Evolutionary conservation across 2,888 invertebrate species (phyloP).

Genomic region (Hedya salicella): DNA sequence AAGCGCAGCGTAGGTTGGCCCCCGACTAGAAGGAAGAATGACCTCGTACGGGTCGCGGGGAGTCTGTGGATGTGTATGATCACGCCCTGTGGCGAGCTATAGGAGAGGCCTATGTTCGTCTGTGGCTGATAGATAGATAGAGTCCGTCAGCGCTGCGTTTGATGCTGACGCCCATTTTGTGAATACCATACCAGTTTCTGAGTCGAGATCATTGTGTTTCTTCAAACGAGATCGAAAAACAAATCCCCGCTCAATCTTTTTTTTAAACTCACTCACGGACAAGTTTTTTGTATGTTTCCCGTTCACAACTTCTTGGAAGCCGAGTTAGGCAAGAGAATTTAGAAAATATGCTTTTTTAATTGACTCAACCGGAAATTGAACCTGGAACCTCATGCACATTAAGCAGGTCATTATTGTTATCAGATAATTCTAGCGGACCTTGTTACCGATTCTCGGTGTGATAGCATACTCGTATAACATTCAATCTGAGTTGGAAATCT

Average conservation of each 20-base stretch:
- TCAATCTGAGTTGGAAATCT: slow-evolving; percentile 7
- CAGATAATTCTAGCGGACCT: slow-evolving; percentile 12
- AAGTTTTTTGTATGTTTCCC: not conserved
- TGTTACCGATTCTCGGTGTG: not conserved
- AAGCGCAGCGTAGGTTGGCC: no score
- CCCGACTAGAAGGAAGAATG: no score
- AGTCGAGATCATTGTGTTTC: no score
- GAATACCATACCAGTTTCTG: no score
- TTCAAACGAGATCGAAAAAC: no score
- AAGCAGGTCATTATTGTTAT: slow-evolving; percentile 14
- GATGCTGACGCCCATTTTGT: no score
- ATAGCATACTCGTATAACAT: not conserved
- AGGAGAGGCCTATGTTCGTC: no score
- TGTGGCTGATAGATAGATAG: no score
- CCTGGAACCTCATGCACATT: not conserved
- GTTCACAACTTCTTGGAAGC: slow-evolving; percentile 4
- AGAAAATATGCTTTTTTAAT: slow-evolving; percentile 14
- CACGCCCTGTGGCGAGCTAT: no score
- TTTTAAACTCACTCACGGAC: not conserved
- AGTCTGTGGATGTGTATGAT: no score
- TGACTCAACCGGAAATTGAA: slow-evolving; percentile 21
- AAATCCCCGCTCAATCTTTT: not conserved
- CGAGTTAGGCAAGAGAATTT: slow-evolving; percentile 16
- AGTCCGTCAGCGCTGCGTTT: no score
- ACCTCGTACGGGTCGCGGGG: no score